Base-by-base conservation (phyloP, 1,140 invertebrate species). In the Olivierus martensii region DNA sequence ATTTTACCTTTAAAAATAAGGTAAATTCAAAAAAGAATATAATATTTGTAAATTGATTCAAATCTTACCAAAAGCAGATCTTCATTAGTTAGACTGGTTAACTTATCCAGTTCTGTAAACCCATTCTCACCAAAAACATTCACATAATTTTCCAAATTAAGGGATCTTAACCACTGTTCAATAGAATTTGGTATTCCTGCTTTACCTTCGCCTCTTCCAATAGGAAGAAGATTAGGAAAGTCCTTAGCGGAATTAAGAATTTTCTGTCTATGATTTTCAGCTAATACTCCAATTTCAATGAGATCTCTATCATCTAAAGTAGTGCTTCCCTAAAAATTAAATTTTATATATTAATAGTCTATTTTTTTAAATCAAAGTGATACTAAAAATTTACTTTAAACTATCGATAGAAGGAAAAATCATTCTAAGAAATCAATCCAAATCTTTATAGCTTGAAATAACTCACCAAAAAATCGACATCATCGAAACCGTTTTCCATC, bases 401-500 rank as follows among this genome's bases (percentile, higher is more conserved):
- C n/a, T n/a, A n/a, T n/a, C n/a, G n/a, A n/a, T n/a, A n/a, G n/a
- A n/a, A n/a, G n/a, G n/a, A n/a, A n/a, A n/a, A 28, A 3, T 28
- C 7, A 28, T 28, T 28, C 28, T 28, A 6, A 28, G 9, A 28
- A 28, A 28, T 6, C 28, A 28, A 28, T 28, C 9, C 4, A 28
- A 28, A 28, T 28, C 4, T 9, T 2, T 0, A 28, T 28, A 28
- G 9, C 9, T 28, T 1, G 9, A 22, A 18, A 17, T 1, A 43
- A 79, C 84, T 81, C 73, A 95, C 91, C 75, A 96, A 75, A 72
- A 93, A 95, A 56, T 92, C 82, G 18, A 90, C 73, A 67, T 95
- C 82, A 68, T 97, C 92, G 65, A 82, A 96, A 35, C 93, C 93
- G 65, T 87, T 87, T 50, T 82, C 80, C 36, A 84, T 68, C 53